Conservation (phyloP, 2,888 invertebrate species). For the Pherbina coryleti region DNA sequence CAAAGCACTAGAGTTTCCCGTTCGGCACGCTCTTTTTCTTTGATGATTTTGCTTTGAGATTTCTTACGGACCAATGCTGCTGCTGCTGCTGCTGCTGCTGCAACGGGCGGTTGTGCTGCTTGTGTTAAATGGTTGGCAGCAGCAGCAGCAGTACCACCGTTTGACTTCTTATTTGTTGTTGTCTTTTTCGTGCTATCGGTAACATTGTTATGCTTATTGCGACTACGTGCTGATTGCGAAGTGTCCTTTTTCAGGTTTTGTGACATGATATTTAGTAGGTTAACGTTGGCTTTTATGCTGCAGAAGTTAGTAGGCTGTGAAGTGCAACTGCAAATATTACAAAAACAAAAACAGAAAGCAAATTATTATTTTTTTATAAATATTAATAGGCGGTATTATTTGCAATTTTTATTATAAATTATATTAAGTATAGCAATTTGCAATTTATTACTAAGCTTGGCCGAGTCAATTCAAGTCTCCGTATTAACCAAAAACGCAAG, state of each 20-base stretch:
- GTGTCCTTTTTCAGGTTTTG: constrained; percentile 62
- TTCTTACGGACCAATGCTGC: constrained; percentile 49
- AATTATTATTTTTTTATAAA: background rate
- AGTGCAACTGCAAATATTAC: constrained; percentile 15
- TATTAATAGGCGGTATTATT: background rate
- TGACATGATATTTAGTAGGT: constrained; percentile 58
- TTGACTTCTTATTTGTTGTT: constrained; percentile 49
- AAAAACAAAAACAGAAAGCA: constrained; percentile 1
- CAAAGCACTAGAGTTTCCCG: constrained; percentile 80
- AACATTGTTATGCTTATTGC: constrained; percentile 49
- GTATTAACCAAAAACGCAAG: background rate
- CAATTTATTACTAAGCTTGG: too few species aligned
- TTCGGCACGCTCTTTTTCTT: constrained; percentile 73
- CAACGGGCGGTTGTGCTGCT: constrained; percentile 25
- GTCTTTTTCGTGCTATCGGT: constrained; percentile 47
- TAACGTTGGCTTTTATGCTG: background rate
- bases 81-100: constrained; percentile 47
- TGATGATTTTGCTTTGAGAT: constrained; percentile 60
- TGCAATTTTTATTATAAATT: background rate
- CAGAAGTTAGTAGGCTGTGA: constrained; percentile 21
- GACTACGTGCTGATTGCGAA: constrained; percentile 47
- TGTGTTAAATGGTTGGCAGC: constrained; percentile 42
- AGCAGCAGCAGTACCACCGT: constrained; percentile 42
- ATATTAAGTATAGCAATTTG: background rate
- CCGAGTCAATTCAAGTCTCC: background rate